Conservation (phyloP, 1,140 invertebrate species). For the Hylaeus volcanicus region DNA sequence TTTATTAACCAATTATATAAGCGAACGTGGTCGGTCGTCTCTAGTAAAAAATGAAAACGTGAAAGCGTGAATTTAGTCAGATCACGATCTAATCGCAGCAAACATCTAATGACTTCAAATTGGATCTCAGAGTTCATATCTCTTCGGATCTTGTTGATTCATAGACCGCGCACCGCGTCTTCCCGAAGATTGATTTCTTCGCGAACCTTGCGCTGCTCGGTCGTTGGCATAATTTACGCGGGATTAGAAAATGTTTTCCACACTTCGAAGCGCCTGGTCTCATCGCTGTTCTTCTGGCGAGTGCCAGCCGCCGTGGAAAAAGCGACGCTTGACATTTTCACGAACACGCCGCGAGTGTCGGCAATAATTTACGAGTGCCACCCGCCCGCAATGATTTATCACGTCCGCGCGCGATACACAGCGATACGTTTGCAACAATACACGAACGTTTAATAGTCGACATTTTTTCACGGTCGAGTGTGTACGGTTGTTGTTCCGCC, state of each 20-base stretch:
- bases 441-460: slow-evolving; percentile 25
- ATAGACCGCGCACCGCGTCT: too few species aligned
- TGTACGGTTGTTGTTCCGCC: slow-evolving; percentile 17
- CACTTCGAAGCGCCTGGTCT: not conserved
- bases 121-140: too few species aligned
- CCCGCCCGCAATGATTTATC: slow-evolving; percentile 29
- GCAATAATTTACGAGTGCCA: slow-evolving; percentile 29
- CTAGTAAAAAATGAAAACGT: too few species aligned
- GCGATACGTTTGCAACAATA: slow-evolving; percentile 14
- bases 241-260: not conserved
- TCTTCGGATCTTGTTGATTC: too few species aligned
- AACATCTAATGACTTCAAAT: too few species aligned
- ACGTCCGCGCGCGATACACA: not conserved
- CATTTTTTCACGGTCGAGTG: not conserved
- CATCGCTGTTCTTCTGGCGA: not conserved
- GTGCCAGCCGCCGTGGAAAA: not conserved
- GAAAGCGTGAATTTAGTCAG: too few species aligned
- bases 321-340: slow-evolving; percentile 13
- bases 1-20: too few species aligned
- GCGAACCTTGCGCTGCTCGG: not conserved
- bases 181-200: not conserved
- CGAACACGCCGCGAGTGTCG: slow-evolving; percentile 13
- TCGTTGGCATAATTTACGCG: not conserved
- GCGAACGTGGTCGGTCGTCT: too few species aligned
- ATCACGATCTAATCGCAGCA: too few species aligned